Base-by-base conservation (phyloP, 2,888 invertebrate genomes). In the Drosophila neonasuta region DNA sequence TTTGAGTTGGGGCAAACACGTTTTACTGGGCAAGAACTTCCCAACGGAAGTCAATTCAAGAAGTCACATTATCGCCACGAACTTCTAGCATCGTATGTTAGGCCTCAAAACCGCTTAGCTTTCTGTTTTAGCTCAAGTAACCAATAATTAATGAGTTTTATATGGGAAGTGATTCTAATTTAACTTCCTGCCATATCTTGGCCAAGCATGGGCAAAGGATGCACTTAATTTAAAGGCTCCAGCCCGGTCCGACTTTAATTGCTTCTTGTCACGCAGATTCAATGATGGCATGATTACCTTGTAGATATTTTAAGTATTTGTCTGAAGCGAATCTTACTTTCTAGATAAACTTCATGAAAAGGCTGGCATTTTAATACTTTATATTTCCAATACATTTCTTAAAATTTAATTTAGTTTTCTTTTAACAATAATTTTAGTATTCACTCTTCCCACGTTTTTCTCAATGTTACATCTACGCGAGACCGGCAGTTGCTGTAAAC, bases 11-110 rank as follows among this genome's bases (percentile, higher is more conserved):
- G 46, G 46, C 62, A 73, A 86, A 81, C 80, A 80, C 68, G 86
- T 80, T 80, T 70, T 29, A 45, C 20, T 44, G 44, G 52, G 68
- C 82, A 69, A 79, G 80, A 60, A 71, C 67, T 73, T 72, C 68
- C 66, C 78, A 75, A 59, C 80, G 80, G 86, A 80, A 80, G 86
- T 86, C 68, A 52, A 79, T 70, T 64, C 79, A 80, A 63, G n/a
- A 36, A 36, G 11, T n/a, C 2, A 4, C 36, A 68, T 51, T 24
- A 68, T 68, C 52, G 60, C 30, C 63, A 30, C 58, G 13, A 13
- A 45, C 45, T 34, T 32, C 15, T 32, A 46, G 57, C 15, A 56
- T 59, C 24, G 24, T 36, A n/a, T n/a, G 34, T 4, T 34, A 11
- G 11, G 11, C 34, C 11, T 6, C n/a, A 5, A 36, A 11, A 11